Conservation (phyloP, 2,113 vertebrate genomes). For the Ageneiosus marmoratus region DNA sequence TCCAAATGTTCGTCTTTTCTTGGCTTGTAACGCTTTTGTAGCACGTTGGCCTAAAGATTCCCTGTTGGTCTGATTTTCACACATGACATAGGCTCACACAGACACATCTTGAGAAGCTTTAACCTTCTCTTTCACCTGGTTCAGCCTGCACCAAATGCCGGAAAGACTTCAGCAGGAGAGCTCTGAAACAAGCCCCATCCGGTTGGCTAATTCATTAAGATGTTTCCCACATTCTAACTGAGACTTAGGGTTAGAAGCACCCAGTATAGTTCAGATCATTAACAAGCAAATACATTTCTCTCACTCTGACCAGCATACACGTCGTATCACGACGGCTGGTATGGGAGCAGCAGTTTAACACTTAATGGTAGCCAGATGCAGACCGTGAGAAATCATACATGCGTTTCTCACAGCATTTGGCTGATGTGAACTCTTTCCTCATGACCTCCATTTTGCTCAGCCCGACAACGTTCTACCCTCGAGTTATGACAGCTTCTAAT, state of each 20-base stretch:
- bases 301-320: neutral
- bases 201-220: conserved; percentile 34
- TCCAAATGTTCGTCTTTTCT: conserved; percentile 30
- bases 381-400: neutral
- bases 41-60: conserved; percentile 8
- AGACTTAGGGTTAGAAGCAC: conserved; percentile 15
- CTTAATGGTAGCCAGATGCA: conserved; percentile 31
- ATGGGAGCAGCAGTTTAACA: conserved; percentile 2
- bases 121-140: conserved; percentile 7
- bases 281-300: neutral
- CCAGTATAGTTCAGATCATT: conserved; percentile 8
- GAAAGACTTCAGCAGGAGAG: neutral
- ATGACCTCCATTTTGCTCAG: conserved; percentile 43
- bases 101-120: neutral
- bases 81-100: neutral
- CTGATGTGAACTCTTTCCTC: conserved; percentile 10
- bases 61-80: neutral
- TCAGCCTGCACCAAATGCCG: neutral
- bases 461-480: conserved; percentile 35
- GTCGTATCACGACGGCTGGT: neutral
- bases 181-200: conserved; percentile 26
- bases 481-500: conserved; percentile 61
- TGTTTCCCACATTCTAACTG: conserved; percentile 29
- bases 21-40: neutral
- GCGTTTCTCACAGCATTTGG: neutral